Percentiles rank a stretch among this genome's conserved stretches.
Evolutionary conservation across 2,113 vertebrate species (phyloP).

Genomic region (Pluvialis apricaria): DNA sequence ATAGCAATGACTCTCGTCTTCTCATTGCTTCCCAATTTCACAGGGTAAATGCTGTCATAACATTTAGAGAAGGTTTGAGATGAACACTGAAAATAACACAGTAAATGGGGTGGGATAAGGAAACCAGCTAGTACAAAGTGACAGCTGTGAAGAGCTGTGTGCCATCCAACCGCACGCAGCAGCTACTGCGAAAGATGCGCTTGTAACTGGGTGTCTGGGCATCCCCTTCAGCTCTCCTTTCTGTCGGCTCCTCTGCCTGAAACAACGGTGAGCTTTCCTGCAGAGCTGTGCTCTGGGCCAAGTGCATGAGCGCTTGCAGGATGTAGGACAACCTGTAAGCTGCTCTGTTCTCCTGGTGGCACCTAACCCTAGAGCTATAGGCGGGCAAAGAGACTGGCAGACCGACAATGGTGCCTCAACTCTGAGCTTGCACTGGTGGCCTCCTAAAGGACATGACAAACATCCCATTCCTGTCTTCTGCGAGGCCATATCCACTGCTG

Average conservation of each 20-base stretch:
- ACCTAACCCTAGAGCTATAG: neutral
- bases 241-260: neutral
- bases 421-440: neutral
- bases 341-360: neutral
- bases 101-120: neutral
- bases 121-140: neutral
- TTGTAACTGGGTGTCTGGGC: neutral
- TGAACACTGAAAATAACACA: neutral
- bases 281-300: neutral
- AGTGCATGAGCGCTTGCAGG: neutral
- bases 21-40: neutral
- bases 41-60: neutral
- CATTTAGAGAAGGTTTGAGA: neutral
- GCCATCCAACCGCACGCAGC: neutral
- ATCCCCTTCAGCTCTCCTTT: neutral
- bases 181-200: neutral
- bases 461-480: neutral
- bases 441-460: neutral
- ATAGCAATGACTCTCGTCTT: neutral
- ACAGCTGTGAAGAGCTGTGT: neutral
- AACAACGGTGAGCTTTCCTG: neutral
- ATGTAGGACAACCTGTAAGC: neutral
- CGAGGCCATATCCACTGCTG: neutral
- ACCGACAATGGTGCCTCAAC: neutral
- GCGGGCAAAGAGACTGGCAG: neutral